Conservation (phyloP, 2,888 invertebrate genomes). For the Platycnemis pennipes region DNA sequence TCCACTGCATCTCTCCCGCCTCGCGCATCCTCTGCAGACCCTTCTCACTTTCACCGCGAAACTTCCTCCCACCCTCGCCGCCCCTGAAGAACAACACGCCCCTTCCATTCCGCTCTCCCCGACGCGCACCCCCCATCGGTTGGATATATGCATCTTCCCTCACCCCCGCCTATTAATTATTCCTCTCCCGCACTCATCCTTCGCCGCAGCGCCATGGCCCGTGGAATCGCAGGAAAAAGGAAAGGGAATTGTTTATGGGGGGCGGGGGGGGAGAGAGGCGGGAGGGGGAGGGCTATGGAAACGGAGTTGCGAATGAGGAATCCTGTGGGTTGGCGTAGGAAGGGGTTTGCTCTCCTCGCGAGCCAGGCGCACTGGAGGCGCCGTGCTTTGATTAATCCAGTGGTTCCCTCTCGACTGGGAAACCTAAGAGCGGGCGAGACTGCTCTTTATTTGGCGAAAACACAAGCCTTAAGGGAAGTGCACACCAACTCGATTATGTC, state of each 20-base stretch:
- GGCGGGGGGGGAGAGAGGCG: neutral
- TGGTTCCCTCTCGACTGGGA: neutral
- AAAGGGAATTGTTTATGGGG: conserved; percentile 35
- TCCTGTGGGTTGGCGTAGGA: neutral
- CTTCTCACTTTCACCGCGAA: neutral
- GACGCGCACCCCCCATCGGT: neutral
- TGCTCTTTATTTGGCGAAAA: neutral
- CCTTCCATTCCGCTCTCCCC: neutral
- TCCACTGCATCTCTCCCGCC: neutral
- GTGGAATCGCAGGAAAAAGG: neutral
- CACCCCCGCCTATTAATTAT: neutral
- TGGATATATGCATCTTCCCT: neutral
- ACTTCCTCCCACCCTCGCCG: neutral
- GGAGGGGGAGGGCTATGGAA: neutral
- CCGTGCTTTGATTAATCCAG: conserved; percentile 9
- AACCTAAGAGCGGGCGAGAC: neutral
- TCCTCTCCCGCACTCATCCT: neutral
- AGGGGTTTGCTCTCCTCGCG: neutral
- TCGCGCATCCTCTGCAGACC: neutral
- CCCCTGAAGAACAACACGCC: neutral
- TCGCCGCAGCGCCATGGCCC: neutral
- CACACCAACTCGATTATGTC: neutral
- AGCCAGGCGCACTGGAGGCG: neutral
- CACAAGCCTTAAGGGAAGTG: neutral
- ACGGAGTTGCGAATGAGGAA: neutral